phyloP scores from a whole-genome alignment of 2,888 invertebrate species.

The Athripsodes cinereus region DNA sequence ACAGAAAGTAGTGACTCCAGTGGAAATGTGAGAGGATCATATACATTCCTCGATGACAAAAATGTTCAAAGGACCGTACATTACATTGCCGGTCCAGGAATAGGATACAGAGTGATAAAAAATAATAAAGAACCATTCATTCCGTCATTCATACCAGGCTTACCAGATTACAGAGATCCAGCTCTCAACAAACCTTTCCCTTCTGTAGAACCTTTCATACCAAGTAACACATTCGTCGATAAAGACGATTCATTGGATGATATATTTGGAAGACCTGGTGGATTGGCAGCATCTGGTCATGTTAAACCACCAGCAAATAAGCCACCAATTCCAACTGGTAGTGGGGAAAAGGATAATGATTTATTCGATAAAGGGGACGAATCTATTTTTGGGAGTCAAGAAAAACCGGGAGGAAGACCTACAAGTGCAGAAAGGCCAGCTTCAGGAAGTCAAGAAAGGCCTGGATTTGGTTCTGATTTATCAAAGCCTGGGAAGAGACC shows the following conservation, averaged over 20 bases:
- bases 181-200: slow-evolving; percentile 41
- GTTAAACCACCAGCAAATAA: slow-evolving; percentile 42
- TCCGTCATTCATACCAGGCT: slow-evolving; percentile 54
- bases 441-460: slow-evolving; percentile 16
- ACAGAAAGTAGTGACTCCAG: slow-evolving; percentile 67
- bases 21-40: slow-evolving; percentile 68
- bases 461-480: slow-evolving; percentile 11
- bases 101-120: slow-evolving; percentile 69
- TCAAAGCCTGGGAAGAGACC: slow-evolving; percentile 7
- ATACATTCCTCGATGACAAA: slow-evolving; percentile 73
- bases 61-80: slow-evolving; percentile 70
- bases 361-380: slow-evolving; percentile 28
- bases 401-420: slow-evolving; percentile 24
- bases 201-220: slow-evolving; percentile 32
- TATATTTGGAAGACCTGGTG: slow-evolving; percentile 42
- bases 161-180: slow-evolving; percentile 51
- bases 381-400: slow-evolving; percentile 19
- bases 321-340: slow-evolving; percentile 4
- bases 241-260: slow-evolving; percentile 27
- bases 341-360: slow-evolving; percentile 29
- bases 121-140: slow-evolving; percentile 63
- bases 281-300: slow-evolving; percentile 54
- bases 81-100: slow-evolving; percentile 73
- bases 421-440: slow-evolving; percentile 4
- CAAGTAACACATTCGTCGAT: slow-evolving; percentile 27